phyloP scores from a whole-genome alignment of 1,140 invertebrate species.

The Ladona fulva region DNA sequence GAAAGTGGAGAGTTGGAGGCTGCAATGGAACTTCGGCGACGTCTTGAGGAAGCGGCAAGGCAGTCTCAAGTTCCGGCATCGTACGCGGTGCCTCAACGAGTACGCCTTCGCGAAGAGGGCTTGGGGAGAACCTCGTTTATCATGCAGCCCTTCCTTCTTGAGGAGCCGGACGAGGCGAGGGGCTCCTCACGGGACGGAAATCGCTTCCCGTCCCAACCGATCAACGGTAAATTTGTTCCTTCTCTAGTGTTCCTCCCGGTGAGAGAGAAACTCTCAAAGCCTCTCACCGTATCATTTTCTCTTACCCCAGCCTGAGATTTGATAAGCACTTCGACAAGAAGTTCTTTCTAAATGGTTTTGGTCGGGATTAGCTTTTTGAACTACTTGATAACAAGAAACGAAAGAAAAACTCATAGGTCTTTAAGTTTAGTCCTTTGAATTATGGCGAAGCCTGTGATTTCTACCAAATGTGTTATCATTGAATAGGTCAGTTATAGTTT shows the following conservation, averaged over 20 bases:
- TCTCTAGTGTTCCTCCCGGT: constrained; percentile 88
- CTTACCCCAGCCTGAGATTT: constrained; percentile 62
- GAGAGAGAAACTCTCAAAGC: constrained; percentile 65
- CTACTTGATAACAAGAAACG: neutral
- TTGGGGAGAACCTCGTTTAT: constrained; percentile 36
- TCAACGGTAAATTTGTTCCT: constrained; percentile 60
- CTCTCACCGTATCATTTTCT: constrained; percentile 79
- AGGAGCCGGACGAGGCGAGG: constrained; percentile 42
- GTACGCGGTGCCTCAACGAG: constrained; percentile 27
- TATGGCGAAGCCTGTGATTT: constrained; percentile 4
- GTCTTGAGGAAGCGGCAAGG: constrained; percentile 44
- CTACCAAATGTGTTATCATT: neutral
- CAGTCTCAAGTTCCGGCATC: constrained; percentile 42
- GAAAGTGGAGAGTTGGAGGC: constrained; percentile 21
- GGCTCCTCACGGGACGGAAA: constrained; percentile 12
- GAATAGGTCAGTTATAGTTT: constrained; percentile 7
- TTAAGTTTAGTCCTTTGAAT: neutral
- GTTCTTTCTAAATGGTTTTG: neutral
- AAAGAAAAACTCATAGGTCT: neutral
- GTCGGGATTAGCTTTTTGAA: neutral
- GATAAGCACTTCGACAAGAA: neutral
- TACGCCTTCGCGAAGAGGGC: constrained; percentile 23
- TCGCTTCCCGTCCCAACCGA: constrained; percentile 20
- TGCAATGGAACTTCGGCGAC: constrained; percentile 39
- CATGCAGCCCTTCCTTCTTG: constrained; percentile 80